These are phyloP conservation scores for Ginglymostoma cirratum DNA, from an alignment of 2,113 vertebrate genomes.

Conservation along the genomic window DNA sequence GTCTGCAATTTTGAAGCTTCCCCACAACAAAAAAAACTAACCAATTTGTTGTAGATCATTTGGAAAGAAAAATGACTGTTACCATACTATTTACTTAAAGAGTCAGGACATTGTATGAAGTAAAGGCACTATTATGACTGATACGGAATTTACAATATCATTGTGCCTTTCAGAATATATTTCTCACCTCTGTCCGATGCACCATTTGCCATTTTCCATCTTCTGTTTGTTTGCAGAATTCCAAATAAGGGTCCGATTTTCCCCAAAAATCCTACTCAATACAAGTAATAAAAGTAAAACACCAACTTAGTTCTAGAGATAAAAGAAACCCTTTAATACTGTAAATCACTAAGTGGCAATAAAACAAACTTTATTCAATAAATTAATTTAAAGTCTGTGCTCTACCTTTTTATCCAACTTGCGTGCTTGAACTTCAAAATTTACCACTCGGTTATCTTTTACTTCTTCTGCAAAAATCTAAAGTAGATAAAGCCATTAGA, in stretches of 20 bases:
- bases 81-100: neutral
- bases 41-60: neutral
- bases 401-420: conserved; percentile 92
- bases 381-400: neutral
- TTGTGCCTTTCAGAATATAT: neutral
- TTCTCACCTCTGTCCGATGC: conserved; percentile 85
- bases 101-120: neutral
- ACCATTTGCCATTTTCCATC: conserved; percentile 89
- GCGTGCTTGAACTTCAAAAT: conserved; percentile 84
- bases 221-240: conserved; percentile 82
- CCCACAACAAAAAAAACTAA: neutral
- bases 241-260: conserved; percentile 94
- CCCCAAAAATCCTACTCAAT: conserved; percentile 82
- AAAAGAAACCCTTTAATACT: neutral
- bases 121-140: too few relatives aligned
- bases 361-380: neutral
- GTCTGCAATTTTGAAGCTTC: neutral
- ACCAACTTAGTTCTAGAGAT: neutral
- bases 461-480: conserved; percentile 90
- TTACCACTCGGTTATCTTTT: conserved; percentile 83
- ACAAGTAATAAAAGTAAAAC: neutral
- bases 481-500: conserved; percentile 36
- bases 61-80: neutral
- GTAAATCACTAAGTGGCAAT: neutral
- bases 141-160: neutral